Percentiles rank a stretch among this genome's conserved stretches.
Conservation (phyloP, 2,113 vertebrate species). For the Artemisiospiza belli region DNA sequence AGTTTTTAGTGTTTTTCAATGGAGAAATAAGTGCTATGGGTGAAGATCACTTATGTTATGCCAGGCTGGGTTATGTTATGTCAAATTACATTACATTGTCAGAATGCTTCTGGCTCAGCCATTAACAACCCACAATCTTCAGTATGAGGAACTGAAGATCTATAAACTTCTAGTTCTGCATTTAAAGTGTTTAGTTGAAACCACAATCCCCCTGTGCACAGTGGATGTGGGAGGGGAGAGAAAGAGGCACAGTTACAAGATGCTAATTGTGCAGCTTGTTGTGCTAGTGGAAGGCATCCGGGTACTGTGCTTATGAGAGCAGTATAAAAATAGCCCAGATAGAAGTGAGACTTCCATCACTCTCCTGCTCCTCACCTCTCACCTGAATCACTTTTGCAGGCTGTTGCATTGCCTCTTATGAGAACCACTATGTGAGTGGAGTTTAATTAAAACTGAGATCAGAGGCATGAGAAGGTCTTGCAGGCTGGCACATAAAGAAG, state of each 20-base stretch:
- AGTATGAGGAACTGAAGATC: background rate
- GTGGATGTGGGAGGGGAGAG: background rate
- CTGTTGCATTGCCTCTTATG: background rate
- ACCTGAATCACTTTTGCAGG: background rate
- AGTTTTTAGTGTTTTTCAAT: background rate
- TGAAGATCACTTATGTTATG: rapidly evolving
- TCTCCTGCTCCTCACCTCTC: background rate
- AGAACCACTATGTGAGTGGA: background rate
- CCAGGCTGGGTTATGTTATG: rapidly evolving
- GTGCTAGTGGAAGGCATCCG: background rate
- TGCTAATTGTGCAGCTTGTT: constrained; percentile 18
- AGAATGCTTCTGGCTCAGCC: background rate
- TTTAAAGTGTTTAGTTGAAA: background rate
- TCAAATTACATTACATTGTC: background rate
- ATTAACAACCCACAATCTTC: background rate
- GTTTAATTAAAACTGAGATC: constrained; percentile 31
- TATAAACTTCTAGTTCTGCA: background rate
- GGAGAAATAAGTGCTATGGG: background rate
- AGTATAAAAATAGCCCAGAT: constrained; percentile 23
- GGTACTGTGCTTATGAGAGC: constrained; percentile 27
- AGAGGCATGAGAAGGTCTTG: background rate
- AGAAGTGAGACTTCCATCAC: background rate
- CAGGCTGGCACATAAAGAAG: background rate
- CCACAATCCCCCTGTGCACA: background rate
- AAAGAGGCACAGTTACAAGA: background rate